A percentile compares a stretch with the other conserved stretches of the same genome.
Conservation (phyloP, 2,797 vertebrate species). For the Trichosurus vulpecula region DNA sequence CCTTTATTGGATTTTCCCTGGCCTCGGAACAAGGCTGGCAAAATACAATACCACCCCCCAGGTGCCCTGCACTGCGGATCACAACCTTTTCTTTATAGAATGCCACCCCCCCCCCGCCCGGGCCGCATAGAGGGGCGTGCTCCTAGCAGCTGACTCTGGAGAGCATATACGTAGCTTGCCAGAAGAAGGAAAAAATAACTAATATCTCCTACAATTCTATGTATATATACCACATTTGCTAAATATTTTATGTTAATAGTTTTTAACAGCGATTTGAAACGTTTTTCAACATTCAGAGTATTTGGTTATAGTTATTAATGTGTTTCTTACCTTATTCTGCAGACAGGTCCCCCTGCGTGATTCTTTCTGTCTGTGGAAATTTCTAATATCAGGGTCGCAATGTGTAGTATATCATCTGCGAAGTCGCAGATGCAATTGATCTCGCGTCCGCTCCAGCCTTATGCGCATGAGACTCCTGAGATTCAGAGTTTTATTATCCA, state of each 20-base stretch:
- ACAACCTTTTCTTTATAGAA: conserved; percentile 19
- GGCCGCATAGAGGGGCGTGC: neutral
- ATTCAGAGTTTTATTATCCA: neutral
- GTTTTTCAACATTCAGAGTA: neutral
- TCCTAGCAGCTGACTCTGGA: neutral
- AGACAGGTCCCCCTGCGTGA: neutral
- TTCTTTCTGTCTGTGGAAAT: neutral
- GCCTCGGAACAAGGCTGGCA: neutral
- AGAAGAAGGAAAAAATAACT: neutral
- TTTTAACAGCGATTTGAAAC: conserved; percentile 24
- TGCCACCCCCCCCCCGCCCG: no score
- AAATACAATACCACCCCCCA: neutral
- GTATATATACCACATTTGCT: neutral
- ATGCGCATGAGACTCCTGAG: neutral
- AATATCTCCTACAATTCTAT: conserved; percentile 30
- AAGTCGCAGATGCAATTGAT: neutral
- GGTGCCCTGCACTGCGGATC: neutral
- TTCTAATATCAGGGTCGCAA: neutral
- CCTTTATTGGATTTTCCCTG: neutral
- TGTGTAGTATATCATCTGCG: neutral
- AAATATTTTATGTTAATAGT: conserved; percentile 48
- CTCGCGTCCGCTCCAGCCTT: neutral
- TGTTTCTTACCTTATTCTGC: conserved; percentile 20
- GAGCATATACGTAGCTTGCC: neutral
- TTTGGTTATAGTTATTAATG: neutral